These are phyloP conservation scores for Meiosimyza platycephala DNA, from an alignment of 2,888 invertebrate genomes.

Conservation along the genomic window DNA sequence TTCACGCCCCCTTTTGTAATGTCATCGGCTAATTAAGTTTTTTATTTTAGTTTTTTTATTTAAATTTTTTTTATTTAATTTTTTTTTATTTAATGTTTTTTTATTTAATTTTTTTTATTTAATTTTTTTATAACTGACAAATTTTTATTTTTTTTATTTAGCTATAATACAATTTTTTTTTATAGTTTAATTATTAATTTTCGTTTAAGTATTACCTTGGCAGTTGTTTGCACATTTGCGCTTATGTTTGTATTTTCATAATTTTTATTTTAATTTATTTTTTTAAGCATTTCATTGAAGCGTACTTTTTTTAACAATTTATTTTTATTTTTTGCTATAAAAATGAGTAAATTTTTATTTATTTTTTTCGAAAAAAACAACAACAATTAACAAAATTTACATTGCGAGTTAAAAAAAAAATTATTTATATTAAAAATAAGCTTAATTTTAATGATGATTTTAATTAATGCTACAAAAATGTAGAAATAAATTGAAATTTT, in stretches of 20 bases:
- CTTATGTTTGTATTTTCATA: slow-evolving; percentile 31
- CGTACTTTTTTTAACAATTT: too few relatives aligned
- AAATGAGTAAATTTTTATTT: too few relatives aligned
- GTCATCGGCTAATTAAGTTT: slow-evolving; percentile 39
- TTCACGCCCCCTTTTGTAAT: slow-evolving; percentile 62
- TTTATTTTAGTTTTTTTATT: slow-evolving; percentile 39
- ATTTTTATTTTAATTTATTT: slow-evolving; percentile 39
- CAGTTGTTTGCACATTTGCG: slow-evolving; percentile 49
- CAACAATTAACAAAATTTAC: slow-evolving; percentile 27
- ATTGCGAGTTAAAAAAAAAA: not conserved
- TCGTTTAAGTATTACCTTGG: slow-evolving; percentile 55
- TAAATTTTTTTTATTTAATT: slow-evolving; percentile 31
- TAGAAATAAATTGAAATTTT: slow-evolving; percentile 36
- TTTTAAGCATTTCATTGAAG: not conserved
- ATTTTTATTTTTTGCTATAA: too few relatives aligned
- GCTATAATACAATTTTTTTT: slow-evolving; percentile 39
- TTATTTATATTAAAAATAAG: slow-evolving; percentile 10
- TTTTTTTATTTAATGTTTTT: slow-evolving; percentile 40
- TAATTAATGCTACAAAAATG: slow-evolving; percentile 29
- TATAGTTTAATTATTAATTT: slow-evolving; percentile 38
- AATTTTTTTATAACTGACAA: slow-evolving; percentile 44
- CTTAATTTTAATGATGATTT: slow-evolving; percentile 14
- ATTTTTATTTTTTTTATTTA: slow-evolving; percentile 29
- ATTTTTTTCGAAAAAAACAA: slow-evolving; percentile 25
- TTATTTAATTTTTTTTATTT: slow-evolving; percentile 31